Evolutionary conservation across 2,797 vertebrate species (phyloP).

Genomic region (Sebastes minor): DNA sequence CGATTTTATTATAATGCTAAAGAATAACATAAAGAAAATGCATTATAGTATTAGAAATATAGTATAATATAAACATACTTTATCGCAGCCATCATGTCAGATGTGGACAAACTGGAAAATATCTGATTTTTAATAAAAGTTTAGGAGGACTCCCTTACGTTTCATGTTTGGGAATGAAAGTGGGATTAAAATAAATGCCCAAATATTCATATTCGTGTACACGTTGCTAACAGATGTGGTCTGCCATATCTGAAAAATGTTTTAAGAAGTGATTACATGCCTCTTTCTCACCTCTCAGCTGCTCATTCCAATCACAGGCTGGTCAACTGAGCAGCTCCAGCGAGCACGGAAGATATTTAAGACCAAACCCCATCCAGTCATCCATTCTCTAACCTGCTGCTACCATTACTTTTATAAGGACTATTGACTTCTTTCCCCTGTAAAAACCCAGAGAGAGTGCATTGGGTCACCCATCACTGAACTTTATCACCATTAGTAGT

Average conservation of each 20-base stretch:
- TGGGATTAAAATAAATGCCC: background rate
- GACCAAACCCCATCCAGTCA: background rate
- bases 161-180: background rate
- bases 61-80: conserved; percentile 7
- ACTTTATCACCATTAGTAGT: background rate
- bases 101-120: background rate
- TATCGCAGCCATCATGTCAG: background rate
- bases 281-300: background rate
- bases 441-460: background rate
- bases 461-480: background rate
- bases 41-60: background rate
- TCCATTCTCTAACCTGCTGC: background rate
- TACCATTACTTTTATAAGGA: background rate
- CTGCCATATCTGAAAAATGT: background rate
- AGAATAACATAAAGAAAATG: background rate
- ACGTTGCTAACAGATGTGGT: background rate
- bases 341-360: background rate
- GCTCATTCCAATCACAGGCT: conserved; percentile 15
- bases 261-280: background rate
- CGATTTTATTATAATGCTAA: conserved; percentile 10
- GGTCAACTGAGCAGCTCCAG: background rate
- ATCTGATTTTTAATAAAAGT: conserved; percentile 1
- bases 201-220: background rate
- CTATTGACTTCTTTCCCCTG: background rate
- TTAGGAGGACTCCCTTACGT: background rate